A percentile compares a stretch with the other conserved stretches of the same genome.
Evolutionary conservation across 2,888 invertebrate species (phyloP).

Genomic region (Brachypalpus laphriformis): DNA sequence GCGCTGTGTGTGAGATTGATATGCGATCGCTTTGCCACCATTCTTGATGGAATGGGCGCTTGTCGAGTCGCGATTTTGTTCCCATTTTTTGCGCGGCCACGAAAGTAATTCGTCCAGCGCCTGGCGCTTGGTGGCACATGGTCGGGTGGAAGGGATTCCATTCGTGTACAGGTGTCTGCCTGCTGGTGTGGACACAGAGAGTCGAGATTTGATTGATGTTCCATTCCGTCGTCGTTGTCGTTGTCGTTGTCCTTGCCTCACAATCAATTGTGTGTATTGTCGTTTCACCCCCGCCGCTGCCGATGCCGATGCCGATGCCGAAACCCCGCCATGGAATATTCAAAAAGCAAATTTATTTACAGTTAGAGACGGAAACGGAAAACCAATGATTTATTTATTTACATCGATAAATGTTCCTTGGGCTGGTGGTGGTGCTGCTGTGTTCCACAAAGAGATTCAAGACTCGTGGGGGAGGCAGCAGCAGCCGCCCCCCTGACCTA

Average conservation of each 20-base stretch:
- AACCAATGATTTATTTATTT: constrained; percentile 65
- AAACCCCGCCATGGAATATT: too few species aligned
- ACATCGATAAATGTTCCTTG: constrained; percentile 57
- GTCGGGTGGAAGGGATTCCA: background rate
- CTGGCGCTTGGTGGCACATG: constrained; percentile 3
- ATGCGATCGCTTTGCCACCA: constrained; percentile 47
- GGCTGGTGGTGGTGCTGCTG: too few species aligned
- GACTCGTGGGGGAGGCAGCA: background rate
- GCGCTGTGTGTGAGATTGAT: constrained; percentile 17
- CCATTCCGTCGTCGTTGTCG: too few species aligned
- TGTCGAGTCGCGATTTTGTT: background rate
- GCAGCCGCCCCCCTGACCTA: constrained; percentile 61
- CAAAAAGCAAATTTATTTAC: constrained; percentile 44
- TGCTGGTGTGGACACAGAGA: background rate
- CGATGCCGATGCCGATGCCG: too few species aligned
- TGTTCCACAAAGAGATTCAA: background rate
- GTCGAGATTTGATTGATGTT: constrained; percentile 6
- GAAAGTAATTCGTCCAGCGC: constrained; percentile 8
- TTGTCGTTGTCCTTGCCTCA: too few species aligned
- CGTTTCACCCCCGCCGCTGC: background rate
- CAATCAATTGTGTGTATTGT: constrained; percentile 15
- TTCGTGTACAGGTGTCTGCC: background rate
- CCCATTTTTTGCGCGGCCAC: background rate
- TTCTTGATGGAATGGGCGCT: constrained; percentile 47
- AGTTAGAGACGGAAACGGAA: constrained; percentile 61